Conservation (phyloP, 2,797 vertebrate genomes). For the Cephalopachus bancanus region DNA sequence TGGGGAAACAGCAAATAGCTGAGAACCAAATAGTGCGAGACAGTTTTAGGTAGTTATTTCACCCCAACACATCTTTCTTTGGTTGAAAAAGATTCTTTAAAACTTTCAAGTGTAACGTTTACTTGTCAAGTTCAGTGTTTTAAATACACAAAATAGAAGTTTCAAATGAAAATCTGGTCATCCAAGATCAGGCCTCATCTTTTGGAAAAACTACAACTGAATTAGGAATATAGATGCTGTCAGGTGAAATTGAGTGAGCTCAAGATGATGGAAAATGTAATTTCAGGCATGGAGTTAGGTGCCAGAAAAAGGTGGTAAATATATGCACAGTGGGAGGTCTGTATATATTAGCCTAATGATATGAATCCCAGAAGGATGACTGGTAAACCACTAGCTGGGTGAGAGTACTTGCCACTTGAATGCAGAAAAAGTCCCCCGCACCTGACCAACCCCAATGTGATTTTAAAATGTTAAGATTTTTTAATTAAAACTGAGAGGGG, state of each 20-base stretch:
- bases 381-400: neutral
- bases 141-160: neutral
- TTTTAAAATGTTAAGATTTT: neutral
- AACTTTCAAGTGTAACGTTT: constrained; percentile 23
- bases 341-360: neutral
- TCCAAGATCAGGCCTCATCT: neutral
- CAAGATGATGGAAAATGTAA: neutral
- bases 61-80: constrained; percentile 32
- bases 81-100: neutral
- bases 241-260: neutral
- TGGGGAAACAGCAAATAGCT: neutral
- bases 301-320: neutral
- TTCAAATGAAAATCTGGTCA: constrained; percentile 8
- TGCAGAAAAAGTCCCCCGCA: neutral
- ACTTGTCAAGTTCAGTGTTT: constrained; percentile 32
- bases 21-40: constrained; percentile 22
- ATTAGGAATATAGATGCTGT: neutral
- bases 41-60: constrained; percentile 20
- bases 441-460: neutral
- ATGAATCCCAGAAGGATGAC: neutral
- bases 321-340: neutral
- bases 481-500: neutral
- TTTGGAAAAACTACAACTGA: constrained; percentile 16
- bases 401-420: neutral
- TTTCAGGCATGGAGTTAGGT: neutral